These are phyloP conservation scores for Trichonephila clavipes DNA, from an alignment of 1,140 invertebrate genomes.

Conservation along the genomic window DNA sequence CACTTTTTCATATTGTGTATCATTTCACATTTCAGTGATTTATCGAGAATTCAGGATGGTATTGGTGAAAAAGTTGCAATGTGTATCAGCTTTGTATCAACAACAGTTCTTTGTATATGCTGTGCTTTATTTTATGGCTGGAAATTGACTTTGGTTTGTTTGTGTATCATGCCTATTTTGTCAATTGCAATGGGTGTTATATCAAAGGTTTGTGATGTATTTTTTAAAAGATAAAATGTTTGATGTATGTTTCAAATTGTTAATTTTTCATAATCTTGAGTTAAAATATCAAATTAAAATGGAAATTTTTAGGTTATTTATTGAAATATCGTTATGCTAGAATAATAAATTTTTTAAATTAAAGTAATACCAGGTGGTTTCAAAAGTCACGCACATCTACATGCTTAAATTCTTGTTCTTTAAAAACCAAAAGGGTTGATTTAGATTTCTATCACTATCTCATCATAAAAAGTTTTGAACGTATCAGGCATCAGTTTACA, in stretches of 20 bases:
- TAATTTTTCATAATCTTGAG: neutral
- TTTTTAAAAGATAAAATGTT: slow-evolving; percentile 40
- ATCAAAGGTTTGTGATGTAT: slow-evolving; percentile 77
- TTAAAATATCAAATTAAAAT: no score
- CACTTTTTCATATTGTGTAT: neutral
- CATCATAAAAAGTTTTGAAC: no score
- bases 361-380: no score
- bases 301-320: no score
- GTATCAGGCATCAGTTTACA: no score
- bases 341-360: no score
- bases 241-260: neutral
- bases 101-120: slow-evolving; percentile 79
- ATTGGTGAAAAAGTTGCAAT: slow-evolving; percentile 84
- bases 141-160: slow-evolving; percentile 82
- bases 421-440: no score
- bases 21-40: slow-evolving; percentile 79
- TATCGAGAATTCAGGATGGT: slow-evolving; percentile 83
- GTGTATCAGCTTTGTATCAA: slow-evolving; percentile 80
- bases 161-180: slow-evolving; percentile 81
- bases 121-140: slow-evolving; percentile 82
- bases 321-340: no score
- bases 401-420: no score
- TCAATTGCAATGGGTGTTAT: slow-evolving; percentile 76
- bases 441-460: no score
- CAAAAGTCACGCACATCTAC: no score